Conservation (phyloP, 2,888 invertebrate species). For the Sycophila texana region DNA sequence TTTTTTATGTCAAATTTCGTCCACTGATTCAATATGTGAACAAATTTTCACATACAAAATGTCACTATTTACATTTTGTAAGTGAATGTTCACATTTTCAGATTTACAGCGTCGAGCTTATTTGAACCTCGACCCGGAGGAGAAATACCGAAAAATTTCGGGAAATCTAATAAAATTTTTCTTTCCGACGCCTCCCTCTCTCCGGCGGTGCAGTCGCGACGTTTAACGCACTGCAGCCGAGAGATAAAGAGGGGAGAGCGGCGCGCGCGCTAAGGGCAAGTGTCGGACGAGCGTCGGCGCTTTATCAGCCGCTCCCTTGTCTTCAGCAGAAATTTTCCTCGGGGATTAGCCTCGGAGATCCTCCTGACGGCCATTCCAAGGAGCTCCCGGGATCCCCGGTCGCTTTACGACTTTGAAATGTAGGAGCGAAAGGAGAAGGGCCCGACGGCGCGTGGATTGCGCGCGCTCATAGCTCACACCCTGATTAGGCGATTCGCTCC, state of each 20-base stretch:
- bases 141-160: too few species aligned
- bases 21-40: too few species aligned
- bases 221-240: constrained; percentile 25
- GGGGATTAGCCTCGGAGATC: not conserved
- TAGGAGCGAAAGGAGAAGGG: constrained; percentile 15
- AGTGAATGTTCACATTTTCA: too few species aligned
- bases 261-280: not conserved
- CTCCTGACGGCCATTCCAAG: not conserved
- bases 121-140: too few species aligned
- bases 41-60: too few species aligned
- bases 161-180: not conserved
- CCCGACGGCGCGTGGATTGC: not conserved
- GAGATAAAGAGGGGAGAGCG: constrained; percentile 12
- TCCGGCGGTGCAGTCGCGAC: not conserved
- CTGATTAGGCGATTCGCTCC: not conserved
- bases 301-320: constrained; percentile 20
- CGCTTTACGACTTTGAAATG: constrained; percentile 27
- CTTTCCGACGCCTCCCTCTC: not conserved
- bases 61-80: too few species aligned
- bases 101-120: too few species aligned
- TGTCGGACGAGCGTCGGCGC: not conserved
- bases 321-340: constrained; percentile 16
- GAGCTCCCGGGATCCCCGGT: not conserved
- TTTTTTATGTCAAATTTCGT: too few species aligned
- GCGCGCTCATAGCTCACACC: not conserved